Percentiles rank a stretch among this genome's conserved stretches.
Evolutionary conservation across 2,797 vertebrate genomes (phyloP).

Genomic region (Melanotaenia nigrans): DNA sequence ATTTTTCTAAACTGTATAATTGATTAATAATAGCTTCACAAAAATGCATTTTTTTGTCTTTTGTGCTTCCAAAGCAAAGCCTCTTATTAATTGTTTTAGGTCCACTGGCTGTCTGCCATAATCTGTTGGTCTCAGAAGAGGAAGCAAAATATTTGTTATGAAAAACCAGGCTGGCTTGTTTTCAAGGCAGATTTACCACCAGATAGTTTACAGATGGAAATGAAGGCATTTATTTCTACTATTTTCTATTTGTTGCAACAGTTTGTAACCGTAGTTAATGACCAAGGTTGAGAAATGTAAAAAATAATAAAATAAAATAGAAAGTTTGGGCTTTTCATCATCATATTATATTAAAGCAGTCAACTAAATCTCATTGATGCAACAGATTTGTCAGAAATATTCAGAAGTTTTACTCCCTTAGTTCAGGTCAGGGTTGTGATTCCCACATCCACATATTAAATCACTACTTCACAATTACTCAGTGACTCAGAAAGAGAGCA

Average conservation of each 20-base stretch:
- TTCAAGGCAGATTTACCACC: constrained; percentile 76
- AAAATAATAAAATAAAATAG: background rate
- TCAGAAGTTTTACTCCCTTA: constrained; percentile 8
- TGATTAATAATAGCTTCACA: constrained; percentile 74
- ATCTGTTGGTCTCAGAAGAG: constrained; percentile 76
- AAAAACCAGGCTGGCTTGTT: constrained; percentile 75
- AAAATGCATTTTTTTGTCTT: constrained; percentile 70
- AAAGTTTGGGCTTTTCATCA: constrained; percentile 8
- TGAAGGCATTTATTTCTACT: constrained; percentile 65
- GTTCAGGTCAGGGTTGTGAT: constrained; percentile 35
- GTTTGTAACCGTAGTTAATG: constrained; percentile 35
- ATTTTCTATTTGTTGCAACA: constrained; percentile 59
- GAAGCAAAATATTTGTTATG: constrained; percentile 78
- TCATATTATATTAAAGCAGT: constrained; percentile 5
- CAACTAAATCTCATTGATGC: constrained; percentile 11
- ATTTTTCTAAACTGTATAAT: constrained; percentile 69
- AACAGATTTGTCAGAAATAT: constrained; percentile 9
- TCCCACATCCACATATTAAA: constrained; percentile 45
- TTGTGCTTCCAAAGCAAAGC: constrained; percentile 71
- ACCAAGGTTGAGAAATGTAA: constrained; percentile 31
- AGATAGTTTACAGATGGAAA: constrained; percentile 72
- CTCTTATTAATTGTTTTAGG: constrained; percentile 80
- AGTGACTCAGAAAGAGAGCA: constrained; percentile 64
- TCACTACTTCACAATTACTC: constrained; percentile 60
- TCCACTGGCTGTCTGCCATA: constrained; percentile 76